These are phyloP conservation scores for Sphaeramia orbicularis DNA, from an alignment of 2,797 vertebrate genomes.

Conservation along the genomic window DNA sequence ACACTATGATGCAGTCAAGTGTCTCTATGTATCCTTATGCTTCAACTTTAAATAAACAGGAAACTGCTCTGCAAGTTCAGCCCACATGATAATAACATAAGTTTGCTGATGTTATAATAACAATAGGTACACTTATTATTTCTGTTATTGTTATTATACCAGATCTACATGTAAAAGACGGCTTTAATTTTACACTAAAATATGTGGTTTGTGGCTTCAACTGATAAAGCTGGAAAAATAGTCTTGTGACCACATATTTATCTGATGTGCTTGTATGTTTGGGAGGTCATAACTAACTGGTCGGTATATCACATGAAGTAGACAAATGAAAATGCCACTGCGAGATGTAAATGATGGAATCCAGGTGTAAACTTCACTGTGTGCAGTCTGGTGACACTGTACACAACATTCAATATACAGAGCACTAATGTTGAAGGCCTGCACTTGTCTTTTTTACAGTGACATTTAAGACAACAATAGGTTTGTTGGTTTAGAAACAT, in stretches of 20 bases:
- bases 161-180: neutral
- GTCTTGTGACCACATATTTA: neutral
- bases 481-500: no score
- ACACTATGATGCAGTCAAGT: no score
- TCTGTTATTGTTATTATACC: no score
- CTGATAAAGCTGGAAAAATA: conserved; percentile 6
- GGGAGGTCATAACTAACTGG: neutral
- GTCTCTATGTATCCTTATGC: no score
- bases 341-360: conserved; percentile 18
- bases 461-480: no score
- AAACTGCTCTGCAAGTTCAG: no score
- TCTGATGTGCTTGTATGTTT: neutral
- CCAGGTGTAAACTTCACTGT: conserved; percentile 16
- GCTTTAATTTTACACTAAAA: neutral
- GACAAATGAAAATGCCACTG: conserved; percentile 19
- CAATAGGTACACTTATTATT: no score
- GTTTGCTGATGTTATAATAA: no score
- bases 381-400: conserved; percentile 3
- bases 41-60: no score
- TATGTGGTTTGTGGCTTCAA: neutral
- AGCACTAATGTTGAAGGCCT: neutral
- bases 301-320: conserved; percentile 14
- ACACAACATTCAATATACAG: conserved; percentile 1
- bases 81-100: no score
- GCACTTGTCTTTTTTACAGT: no score